phyloP scores from a whole-genome alignment of 2,888 invertebrate genomes.

The Cenopis cana region DNA sequence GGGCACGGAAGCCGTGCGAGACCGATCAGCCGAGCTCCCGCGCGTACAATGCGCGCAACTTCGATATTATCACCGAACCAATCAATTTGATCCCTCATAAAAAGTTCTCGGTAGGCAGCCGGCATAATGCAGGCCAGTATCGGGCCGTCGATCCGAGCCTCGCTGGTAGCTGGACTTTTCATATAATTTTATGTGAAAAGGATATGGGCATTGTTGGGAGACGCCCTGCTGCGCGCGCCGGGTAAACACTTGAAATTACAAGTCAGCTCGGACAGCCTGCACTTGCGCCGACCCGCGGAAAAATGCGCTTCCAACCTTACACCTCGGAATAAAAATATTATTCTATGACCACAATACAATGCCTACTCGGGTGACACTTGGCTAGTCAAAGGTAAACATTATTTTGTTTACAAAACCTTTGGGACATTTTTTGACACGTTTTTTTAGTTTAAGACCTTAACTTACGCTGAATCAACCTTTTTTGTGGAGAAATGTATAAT shows the following conservation, averaged over 20 bases:
- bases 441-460: not conserved
- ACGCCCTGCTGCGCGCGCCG: slow-evolving; percentile 75
- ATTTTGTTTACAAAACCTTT: not conserved
- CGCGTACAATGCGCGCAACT: slow-evolving; percentile 70
- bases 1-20: slow-evolving; percentile 59
- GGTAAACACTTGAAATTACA: slow-evolving; percentile 85
- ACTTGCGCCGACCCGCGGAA: slow-evolving; percentile 54
- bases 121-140: slow-evolving; percentile 76
- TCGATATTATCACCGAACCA: slow-evolving; percentile 82
- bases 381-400: not conserved
- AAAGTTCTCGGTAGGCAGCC: slow-evolving; percentile 79
- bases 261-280: slow-evolving; percentile 68
- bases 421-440: not conserved
- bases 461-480: no score
- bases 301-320: slow-evolving; percentile 84
- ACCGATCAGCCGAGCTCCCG: slow-evolving; percentile 52
- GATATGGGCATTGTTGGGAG: slow-evolving; percentile 83
- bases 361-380: slow-evolving; percentile 17
- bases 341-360: slow-evolving; percentile 39
- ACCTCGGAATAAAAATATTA: slow-evolving; percentile 76
- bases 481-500: not conserved
- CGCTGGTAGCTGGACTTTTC: slow-evolving; percentile 79
- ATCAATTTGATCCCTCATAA: slow-evolving; percentile 85
- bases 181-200: slow-evolving; percentile 85
- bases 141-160: slow-evolving; percentile 76